Conservation (phyloP, 1,140 invertebrate species). For the Trichonephila clavata region DNA sequence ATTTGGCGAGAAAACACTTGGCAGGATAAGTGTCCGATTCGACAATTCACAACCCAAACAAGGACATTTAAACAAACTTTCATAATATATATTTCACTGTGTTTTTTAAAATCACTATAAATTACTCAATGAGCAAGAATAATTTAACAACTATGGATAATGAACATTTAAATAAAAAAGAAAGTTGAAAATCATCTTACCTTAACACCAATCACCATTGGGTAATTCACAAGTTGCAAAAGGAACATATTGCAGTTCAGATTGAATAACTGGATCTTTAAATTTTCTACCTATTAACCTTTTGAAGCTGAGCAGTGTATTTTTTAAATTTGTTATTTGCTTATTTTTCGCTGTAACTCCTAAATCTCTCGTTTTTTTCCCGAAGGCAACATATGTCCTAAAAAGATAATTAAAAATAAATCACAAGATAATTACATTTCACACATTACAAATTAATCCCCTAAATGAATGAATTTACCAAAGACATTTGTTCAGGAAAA, state of each 20-base stretch:
- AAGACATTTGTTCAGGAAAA: not conserved
- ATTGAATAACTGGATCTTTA: constrained; percentile 91
- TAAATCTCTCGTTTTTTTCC: constrained; percentile 93
- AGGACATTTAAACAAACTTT: no score
- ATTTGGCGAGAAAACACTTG: no score
- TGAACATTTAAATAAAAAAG: not conserved
- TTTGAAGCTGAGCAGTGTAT: constrained; percentile 97
- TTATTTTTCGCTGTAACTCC: constrained; percentile 98
- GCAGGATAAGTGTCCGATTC: no score
- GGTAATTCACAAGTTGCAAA: constrained; percentile 87
- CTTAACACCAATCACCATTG: constrained; percentile 89
- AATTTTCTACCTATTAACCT: constrained; percentile 88
- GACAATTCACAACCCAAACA: no score
- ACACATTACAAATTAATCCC: not conserved
- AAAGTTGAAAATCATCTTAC: constrained; percentile 81
- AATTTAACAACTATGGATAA: not conserved
- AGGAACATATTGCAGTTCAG: constrained; percentile 89
- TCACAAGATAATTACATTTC: not conserved
- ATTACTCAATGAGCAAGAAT: not conserved
- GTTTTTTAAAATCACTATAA: no score
- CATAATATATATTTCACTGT: not conserved
- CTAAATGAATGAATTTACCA: no score
- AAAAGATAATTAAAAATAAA: constrained; percentile 25
- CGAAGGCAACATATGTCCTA: constrained; percentile 94
- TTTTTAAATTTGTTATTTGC: constrained; percentile 97